A percentile compares a stretch with the other conserved stretches of the same genome.
These are phyloP conservation scores for Serinus canaria DNA, from an alignment of 2,113 vertebrate species.

Conservation along the genomic window DNA sequence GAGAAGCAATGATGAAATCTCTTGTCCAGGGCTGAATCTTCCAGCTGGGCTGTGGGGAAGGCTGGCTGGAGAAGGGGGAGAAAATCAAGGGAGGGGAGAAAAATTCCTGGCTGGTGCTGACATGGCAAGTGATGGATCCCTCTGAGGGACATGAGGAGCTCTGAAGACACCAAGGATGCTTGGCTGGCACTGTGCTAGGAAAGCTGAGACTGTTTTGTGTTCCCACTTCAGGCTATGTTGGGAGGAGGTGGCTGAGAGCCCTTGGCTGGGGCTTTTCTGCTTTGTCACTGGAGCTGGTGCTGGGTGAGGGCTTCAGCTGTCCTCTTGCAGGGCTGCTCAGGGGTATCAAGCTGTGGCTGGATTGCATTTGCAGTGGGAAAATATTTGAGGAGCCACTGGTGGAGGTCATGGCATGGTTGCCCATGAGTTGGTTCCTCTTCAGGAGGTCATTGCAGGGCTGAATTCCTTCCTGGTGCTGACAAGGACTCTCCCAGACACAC, in stretches of 20 bases:
- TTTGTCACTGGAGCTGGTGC: background rate
- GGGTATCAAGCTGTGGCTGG: background rate
- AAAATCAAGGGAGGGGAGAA: accelerated
- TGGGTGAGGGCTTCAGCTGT: background rate
- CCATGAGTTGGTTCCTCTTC: background rate
- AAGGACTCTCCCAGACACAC: background rate
- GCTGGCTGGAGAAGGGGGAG: background rate
- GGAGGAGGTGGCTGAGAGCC: background rate
- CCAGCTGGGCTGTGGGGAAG: background rate
- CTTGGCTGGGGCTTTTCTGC: background rate
- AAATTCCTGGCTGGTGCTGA: background rate
- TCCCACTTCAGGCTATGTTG: background rate
- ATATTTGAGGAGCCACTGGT: background rate
- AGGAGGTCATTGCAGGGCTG: background rate
- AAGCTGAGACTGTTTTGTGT: background rate
- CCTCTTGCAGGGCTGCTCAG: background rate
- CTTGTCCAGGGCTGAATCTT: background rate
- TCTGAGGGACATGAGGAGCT: background rate
- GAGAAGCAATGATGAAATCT: constrained; percentile 23
- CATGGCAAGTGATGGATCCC: background rate
- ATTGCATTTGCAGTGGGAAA: background rate
- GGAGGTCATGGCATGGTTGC: background rate
- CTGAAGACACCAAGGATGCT: background rate
- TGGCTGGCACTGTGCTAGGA: background rate
- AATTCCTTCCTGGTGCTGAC: background rate